These are phyloP conservation scores for Stenodema calcarata DNA, from an alignment of 2,888 invertebrate species.

Conservation along the genomic window DNA sequence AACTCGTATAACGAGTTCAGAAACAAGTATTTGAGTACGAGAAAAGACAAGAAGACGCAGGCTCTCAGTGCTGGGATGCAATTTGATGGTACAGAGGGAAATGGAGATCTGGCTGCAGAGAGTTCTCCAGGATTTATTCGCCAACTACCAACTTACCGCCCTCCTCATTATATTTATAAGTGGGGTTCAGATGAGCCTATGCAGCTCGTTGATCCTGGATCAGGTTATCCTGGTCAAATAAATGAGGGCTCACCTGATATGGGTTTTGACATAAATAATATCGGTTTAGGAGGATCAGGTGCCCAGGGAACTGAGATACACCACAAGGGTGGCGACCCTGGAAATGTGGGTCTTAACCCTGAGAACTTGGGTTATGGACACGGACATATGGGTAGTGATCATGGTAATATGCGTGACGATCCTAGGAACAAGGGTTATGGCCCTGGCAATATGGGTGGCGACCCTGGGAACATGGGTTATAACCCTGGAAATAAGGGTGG, in stretches of 20 bases:
- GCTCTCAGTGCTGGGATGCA: too few species aligned
- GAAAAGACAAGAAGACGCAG: too few species aligned
- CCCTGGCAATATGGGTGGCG: not conserved
- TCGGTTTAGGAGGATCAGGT: too few species aligned
- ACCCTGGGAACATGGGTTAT: not conserved
- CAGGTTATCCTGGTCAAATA: not conserved
- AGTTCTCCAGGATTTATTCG: too few species aligned
- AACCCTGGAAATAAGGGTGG: not conserved
- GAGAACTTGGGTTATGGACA: not conserved
- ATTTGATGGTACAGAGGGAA: too few species aligned
- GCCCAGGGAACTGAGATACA: too few species aligned
- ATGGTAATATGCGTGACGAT: not conserved
- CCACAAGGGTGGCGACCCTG: not conserved
- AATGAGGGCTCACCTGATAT: too few species aligned
- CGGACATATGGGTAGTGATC: not conserved
- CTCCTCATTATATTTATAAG: not conserved
- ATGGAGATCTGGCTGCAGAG: too few species aligned
- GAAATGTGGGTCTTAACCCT: not conserved
- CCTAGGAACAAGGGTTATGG: not conserved
- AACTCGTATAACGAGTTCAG: too few species aligned
- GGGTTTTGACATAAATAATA: too few species aligned
- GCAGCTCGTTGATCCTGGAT: not conserved
- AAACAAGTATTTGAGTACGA: too few species aligned
- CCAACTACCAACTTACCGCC: not conserved
- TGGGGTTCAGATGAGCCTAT: not conserved